Base-by-base conservation (phyloP, 1,140 invertebrate species). In the Cylas formicarius region DNA sequence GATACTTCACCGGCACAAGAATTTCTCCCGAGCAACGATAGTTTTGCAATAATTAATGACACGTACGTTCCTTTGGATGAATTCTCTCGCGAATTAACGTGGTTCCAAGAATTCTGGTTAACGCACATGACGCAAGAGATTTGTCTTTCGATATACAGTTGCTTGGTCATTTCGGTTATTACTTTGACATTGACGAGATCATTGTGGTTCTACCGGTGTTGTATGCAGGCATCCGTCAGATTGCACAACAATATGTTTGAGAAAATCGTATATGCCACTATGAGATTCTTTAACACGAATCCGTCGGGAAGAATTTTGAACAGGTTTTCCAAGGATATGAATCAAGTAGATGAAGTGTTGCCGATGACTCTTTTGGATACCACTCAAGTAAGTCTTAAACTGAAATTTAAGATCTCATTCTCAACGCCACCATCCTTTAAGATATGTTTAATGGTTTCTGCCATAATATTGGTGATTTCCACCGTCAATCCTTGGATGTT, bases 281-380 rank as follows among this genome's bases (percentile, higher is more conserved):
- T 93, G 74, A 71, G 76, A 5, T 95, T 94, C 67, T 95, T 48
- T 26, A 89, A 91, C 52, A 81, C 77, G 6, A 93, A 93, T 65
- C 81, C 86, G 2, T 72, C 72, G 67, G 67, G 50, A 55, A 75
- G 86, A 22, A 73, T 81, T 38, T 60, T 81, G 36, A 86, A 86
- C 57, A 64, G 82, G 34, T 86, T 86, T 55, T 76, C 82, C 1
- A 84, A 83, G 62, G 83, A 86, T 49, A 74, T 84, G 58, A 83
- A 85, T 0, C 75, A 79, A 1, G 77, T 92, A 50, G 81, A 84
- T 63, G 80, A 85, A 63, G 60, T 81, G 1, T 64, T 95, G 6
- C 90, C 91, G 32, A 68, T 72, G 27, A 71, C 77, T 10, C 72
- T 84, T 32, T 71, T 87, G 43, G 89, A 94, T 61, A 81, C 84